Evolutionary conservation across 2,113 vertebrate species (phyloP).

Genomic region (Varanus salvator): DNA sequence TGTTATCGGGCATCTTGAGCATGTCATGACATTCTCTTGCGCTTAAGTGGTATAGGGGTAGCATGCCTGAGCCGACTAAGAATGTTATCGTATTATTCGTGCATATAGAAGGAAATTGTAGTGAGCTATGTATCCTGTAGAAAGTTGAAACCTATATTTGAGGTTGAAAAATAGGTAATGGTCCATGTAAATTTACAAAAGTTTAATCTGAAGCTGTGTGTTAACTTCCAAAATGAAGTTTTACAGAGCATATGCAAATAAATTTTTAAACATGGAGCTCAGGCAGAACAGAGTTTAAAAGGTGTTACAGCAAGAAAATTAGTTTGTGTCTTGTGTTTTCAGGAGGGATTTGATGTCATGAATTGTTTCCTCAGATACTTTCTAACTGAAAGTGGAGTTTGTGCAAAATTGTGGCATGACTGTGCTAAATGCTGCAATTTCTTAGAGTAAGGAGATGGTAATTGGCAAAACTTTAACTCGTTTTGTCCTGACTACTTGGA

Average conservation of each 20-base stretch:
- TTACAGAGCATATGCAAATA: background rate
- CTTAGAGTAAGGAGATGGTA: slow-evolving; percentile 41
- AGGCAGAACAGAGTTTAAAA: slow-evolving; percentile 49
- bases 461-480: too few relatives aligned
- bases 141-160: background rate
- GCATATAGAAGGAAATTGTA: background rate
- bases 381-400: slow-evolving; percentile 58
- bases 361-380: slow-evolving; percentile 58
- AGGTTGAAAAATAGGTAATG: background rate
- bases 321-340: slow-evolving; percentile 64
- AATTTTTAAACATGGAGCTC: slow-evolving; percentile 7
- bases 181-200: background rate
- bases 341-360: background rate
- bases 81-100: background rate
- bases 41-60: background rate
- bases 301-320: slow-evolving; percentile 53
- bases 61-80: background rate
- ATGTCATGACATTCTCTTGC: background rate
- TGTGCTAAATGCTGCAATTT: slow-evolving; percentile 31
- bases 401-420: slow-evolving; percentile 7
- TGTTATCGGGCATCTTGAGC: accelerated
- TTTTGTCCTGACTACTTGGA: slow-evolving; percentile 23
- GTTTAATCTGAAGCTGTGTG: background rate
- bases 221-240: background rate
- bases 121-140: background rate